Evolutionary conservation across 2,113 vertebrate species (phyloP), one percentile per base, ranked within the genome.

Genomic region (Glaucomys volans): DNA sequence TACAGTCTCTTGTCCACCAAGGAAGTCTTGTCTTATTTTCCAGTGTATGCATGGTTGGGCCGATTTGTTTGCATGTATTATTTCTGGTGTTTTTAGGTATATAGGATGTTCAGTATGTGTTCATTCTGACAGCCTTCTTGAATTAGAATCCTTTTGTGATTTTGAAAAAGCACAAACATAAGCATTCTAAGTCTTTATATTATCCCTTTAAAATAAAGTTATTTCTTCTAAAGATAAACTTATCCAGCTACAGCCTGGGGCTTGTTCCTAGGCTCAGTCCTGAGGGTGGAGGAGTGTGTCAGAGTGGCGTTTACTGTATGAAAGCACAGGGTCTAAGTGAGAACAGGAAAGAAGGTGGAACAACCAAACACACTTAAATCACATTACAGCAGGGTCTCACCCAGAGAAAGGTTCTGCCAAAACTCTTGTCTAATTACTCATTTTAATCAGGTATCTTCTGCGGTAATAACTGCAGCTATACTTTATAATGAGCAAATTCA

Each of bases 401-500:
- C 82, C 57, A 35, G 75, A 74, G 47, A 86, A 42, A 87, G 47
- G 35, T 28, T 74, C 80, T 84, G 75, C 90, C 84, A 30, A 17
- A 72, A 14, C 37, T 35, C 66, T 74, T 13, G 5, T 80, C 84
- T 95, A 95, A 95, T 94, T 94, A 90, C 76, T 96, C 57, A 96
- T 85, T 90, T 94, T 66, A 92, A 87, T 92, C 95, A 92, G 76
- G 85, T 90, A 52, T 71, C 85, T 94, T 66, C 84, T 71, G 74
- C 17, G 44, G 80, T 84, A 94, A 95, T 83, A 84, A 92, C 59
- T n/a, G 20, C 71, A 95, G 66, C 28, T 87, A 66, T n/a, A 92
- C 44, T 54, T 95, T 37, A 42, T 88, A 90, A 96, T 50, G 81
- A 97, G 72, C 32, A 95, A 92, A 76, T 96, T 77, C 93, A 93